Evolutionary conservation across 2,888 invertebrate species (phyloP).

Genomic region (Himalopsyche japonica): DNA sequence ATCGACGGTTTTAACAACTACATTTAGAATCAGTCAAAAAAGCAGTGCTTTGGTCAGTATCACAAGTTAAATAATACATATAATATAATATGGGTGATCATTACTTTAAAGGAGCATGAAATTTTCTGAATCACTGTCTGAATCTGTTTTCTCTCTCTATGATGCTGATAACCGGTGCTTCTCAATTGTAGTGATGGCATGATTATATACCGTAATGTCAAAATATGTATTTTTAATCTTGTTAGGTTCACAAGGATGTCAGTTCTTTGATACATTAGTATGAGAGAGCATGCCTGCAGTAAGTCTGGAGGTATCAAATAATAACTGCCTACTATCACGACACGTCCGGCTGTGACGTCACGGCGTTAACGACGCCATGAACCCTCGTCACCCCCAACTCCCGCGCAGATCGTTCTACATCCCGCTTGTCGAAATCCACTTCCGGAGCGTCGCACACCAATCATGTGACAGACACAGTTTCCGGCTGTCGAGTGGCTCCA

Average conservation of each 20-base stretch:
- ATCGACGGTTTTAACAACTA: too few species aligned
- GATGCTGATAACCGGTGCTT: too few species aligned
- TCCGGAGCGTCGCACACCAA: conserved; percentile 12
- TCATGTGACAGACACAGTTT: conserved; percentile 25
- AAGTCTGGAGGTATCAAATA: too few species aligned
- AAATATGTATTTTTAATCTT: background rate
- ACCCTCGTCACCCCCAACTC: conserved; percentile 20
- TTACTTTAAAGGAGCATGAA: too few species aligned
- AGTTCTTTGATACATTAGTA: background rate
- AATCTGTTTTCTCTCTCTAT: too few species aligned
- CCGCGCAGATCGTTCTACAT: background rate
- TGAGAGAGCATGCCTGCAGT: background rate
- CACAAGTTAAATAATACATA: too few species aligned
- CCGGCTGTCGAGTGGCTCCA: conserved; percentile 23
- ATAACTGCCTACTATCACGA: background rate
- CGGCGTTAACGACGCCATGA: conserved; percentile 9
- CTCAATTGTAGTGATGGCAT: too few species aligned
- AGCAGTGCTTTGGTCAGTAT: too few species aligned
- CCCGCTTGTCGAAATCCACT: conserved; percentile 15
- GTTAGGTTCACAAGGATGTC: background rate
- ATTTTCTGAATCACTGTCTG: too few species aligned
- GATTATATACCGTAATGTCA: too few species aligned
- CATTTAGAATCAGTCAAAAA: too few species aligned
- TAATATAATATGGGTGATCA: too few species aligned
- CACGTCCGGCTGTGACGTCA: conserved; percentile 10